phyloP scores from a whole-genome alignment of 2,888 invertebrate genomes.

The Malthinus flaveolus region DNA sequence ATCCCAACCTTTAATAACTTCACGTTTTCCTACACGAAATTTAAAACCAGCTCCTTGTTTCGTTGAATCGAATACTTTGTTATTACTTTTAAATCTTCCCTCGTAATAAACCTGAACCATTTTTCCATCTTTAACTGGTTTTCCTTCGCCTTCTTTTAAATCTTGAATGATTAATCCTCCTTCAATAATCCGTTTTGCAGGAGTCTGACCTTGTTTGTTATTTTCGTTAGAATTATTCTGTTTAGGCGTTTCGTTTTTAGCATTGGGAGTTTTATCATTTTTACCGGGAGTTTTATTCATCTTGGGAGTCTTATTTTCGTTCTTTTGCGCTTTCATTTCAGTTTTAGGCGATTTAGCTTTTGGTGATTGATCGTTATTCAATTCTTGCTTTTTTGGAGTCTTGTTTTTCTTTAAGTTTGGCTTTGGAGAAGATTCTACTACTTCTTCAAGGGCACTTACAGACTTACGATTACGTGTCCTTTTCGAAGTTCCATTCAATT shows the following conservation, averaged over 20 bases:
- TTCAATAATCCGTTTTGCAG: slow-evolving; percentile 61
- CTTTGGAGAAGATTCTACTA: not conserved
- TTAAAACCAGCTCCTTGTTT: slow-evolving; percentile 80
- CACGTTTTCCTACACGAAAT: slow-evolving; percentile 80
- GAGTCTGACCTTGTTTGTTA: not conserved
- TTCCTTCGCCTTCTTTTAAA: slow-evolving; percentile 76
- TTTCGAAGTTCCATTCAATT: no score
- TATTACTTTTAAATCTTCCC: slow-evolving; percentile 79
- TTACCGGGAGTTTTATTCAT: slow-evolving; percentile 32
- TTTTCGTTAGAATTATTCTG: slow-evolving; percentile 11
- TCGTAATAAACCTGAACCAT: slow-evolving; percentile 80
- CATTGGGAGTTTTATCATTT: slow-evolving; percentile 27
- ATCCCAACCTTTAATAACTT: slow-evolving; percentile 93
- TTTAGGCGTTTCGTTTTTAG: slow-evolving; percentile 34
- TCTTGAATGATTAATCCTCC: slow-evolving; percentile 87
- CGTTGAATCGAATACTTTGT: slow-evolving; percentile 84
- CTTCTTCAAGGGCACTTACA: no score
- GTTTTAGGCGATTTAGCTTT: slow-evolving; percentile 32
- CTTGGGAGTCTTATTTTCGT: slow-evolving; percentile 45
- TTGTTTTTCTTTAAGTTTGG: not conserved
- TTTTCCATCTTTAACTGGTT: slow-evolving; percentile 77
- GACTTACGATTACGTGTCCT: not conserved
- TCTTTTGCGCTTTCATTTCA: slow-evolving; percentile 22
- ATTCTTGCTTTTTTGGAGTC: slow-evolving; percentile 24
- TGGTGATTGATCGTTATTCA: slow-evolving; percentile 44